phyloP scores from a whole-genome alignment of 2,797 vertebrate genomes.

The Falco columbarius region DNA sequence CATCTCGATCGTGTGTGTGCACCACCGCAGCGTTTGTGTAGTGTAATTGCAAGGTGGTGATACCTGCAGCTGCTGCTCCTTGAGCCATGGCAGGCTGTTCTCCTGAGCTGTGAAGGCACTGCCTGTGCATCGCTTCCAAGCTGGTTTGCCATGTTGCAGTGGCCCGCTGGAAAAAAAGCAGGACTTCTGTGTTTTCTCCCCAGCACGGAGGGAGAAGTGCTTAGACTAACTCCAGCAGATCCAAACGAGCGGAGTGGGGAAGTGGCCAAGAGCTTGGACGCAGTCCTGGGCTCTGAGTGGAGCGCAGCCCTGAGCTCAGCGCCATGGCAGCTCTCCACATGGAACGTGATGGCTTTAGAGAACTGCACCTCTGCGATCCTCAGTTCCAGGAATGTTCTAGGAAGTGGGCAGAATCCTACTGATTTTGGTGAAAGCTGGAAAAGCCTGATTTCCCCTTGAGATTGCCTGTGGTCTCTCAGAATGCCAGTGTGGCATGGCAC shows the following conservation, averaged over 20 bases:
- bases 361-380: background rate
- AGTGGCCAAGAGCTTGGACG: slow-evolving; percentile 31
- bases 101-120: background rate
- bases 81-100: background rate
- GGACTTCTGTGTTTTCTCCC: background rate
- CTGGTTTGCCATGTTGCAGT: background rate
- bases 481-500: background rate
- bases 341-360: slow-evolving; percentile 34
- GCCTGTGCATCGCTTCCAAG: background rate
- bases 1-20: background rate
- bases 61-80: background rate
- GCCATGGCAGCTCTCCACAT: slow-evolving; percentile 8
- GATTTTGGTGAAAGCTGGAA: background rate
- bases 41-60: background rate
- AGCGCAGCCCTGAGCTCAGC: slow-evolving; percentile 10
- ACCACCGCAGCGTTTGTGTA: background rate
- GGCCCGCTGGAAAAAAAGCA: too few species aligned
- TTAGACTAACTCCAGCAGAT: background rate
- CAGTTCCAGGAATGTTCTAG: slow-evolving; percentile 70
- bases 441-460: background rate
- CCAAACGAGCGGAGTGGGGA: background rate
- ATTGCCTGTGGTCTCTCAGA: background rate
- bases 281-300: background rate
- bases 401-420: slow-evolving; percentile 55
- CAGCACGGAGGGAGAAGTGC: background rate